Evolutionary conservation across 1,140 invertebrate genomes (phyloP).

Genomic region (Tetragnatha versicolor): DNA sequence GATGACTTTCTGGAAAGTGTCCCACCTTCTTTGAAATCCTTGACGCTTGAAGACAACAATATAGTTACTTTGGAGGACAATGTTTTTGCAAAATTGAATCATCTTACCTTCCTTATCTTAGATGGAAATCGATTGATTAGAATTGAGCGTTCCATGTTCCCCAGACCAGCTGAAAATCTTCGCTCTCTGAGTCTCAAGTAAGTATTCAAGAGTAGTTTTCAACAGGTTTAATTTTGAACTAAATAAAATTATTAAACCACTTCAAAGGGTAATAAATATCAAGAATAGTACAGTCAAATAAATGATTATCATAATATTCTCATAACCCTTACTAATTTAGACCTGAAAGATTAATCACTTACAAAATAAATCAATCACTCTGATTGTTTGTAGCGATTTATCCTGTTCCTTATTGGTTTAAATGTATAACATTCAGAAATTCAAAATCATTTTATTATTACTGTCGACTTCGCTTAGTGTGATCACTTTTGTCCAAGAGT

Average conservation of each 20-base stretch:
- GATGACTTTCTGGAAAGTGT: slow-evolving; percentile 28
- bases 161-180: slow-evolving; percentile 4
- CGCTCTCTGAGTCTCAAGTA: slow-evolving; percentile 41
- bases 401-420: no score
- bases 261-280: background rate
- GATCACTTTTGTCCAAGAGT: no score
- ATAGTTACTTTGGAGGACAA: slow-evolving; percentile 27
- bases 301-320: no score
- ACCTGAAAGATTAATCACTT: background rate
- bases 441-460: no score
- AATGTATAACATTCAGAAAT: no score
- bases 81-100: slow-evolving; percentile 25
- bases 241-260: background rate
- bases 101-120: slow-evolving; percentile 16
- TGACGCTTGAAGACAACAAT: slow-evolving; percentile 30
- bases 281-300: background rate
- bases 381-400: no score
- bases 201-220: background rate
- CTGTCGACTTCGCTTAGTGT: no score
- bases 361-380: no score
- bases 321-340: no score
- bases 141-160: slow-evolving; percentile 27
- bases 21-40: background rate
- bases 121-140: slow-evolving; percentile 28
- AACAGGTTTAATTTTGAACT: background rate